These are phyloP conservation scores for Paradoxurus hermaphroditus DNA, from an alignment of 2,113 vertebrate genomes.

Conservation along the genomic window DNA sequence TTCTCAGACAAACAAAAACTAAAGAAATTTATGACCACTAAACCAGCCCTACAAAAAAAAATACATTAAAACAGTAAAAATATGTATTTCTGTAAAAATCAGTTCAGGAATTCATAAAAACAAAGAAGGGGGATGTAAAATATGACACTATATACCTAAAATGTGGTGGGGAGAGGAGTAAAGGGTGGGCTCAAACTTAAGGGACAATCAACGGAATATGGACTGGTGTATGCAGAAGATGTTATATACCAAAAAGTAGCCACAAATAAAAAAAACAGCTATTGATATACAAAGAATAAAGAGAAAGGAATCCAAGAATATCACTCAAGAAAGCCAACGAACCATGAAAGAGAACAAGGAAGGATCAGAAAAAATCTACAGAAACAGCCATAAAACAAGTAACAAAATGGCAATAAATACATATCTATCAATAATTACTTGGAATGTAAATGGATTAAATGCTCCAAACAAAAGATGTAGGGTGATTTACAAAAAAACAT, in stretches of 20 bases:
- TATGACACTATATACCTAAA: not conserved
- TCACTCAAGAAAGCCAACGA: not conserved
- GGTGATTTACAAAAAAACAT: not conserved
- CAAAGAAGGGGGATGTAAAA: not conserved
- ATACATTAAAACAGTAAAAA: not conserved
- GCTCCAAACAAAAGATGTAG: not conserved
- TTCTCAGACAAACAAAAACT: not conserved
- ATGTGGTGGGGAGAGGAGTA: not conserved
- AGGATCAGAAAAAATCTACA: not conserved
- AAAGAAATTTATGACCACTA: not conserved
- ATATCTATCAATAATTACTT: not conserved
- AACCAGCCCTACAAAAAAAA: not conserved
- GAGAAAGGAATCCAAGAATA: not conserved
- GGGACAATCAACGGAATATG: not conserved
- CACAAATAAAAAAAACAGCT: not conserved
- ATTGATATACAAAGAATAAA: not conserved
- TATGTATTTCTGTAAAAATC: not conserved
- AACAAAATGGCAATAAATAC: not conserved
- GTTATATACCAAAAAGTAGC: not conserved
- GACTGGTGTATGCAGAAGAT: not conserved
- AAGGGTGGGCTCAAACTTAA: not conserved
- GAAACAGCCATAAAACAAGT: not conserved
- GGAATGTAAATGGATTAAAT: not conserved
- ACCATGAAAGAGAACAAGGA: not conserved
- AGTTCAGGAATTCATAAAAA: not conserved